These are phyloP conservation scores for Kryphioiulus occultus DNA, from an alignment of 2,888 invertebrate species.

Conservation along the genomic window DNA sequence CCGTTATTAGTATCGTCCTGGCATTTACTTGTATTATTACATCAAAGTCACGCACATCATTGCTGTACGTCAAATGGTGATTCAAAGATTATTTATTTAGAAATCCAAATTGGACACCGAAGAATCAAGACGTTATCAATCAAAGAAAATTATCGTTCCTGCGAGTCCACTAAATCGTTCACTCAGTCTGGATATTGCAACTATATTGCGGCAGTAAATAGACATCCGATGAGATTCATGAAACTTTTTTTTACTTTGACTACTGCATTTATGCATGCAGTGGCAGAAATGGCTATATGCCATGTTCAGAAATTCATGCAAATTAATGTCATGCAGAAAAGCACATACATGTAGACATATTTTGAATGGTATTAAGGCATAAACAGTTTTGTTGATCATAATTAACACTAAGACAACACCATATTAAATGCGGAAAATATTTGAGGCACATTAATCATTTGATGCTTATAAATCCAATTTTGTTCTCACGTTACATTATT, in stretches of 20 bases:
- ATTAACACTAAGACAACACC: no score
- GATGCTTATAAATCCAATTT: no score
- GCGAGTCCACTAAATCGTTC: not conserved
- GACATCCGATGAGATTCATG: not conserved
- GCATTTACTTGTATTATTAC: constrained; percentile 6
- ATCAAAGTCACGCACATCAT: constrained; percentile 32
- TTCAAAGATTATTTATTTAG: constrained; percentile 42
- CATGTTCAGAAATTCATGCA: no score
- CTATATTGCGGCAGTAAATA: not conserved
- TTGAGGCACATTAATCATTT: no score
- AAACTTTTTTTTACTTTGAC: not conserved
- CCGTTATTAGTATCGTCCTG: constrained; percentile 36
- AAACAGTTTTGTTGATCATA: no score
- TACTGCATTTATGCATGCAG: not conserved
- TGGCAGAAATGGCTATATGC: no score
- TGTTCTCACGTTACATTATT: no score
- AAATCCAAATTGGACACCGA: constrained; percentile 26
- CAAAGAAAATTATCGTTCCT: constrained; percentile 43
- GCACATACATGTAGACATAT: no score
- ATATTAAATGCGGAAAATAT: no score
- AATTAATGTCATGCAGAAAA: no score
- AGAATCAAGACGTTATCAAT: constrained; percentile 37
- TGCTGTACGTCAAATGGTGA: constrained; percentile 32
- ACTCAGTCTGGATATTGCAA: not conserved
- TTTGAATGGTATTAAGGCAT: no score